Evolutionary conservation across 2,113 vertebrate species (phyloP), one percentile per base, ranked within the genome.

Genomic region (Nibea coibor): DNA sequence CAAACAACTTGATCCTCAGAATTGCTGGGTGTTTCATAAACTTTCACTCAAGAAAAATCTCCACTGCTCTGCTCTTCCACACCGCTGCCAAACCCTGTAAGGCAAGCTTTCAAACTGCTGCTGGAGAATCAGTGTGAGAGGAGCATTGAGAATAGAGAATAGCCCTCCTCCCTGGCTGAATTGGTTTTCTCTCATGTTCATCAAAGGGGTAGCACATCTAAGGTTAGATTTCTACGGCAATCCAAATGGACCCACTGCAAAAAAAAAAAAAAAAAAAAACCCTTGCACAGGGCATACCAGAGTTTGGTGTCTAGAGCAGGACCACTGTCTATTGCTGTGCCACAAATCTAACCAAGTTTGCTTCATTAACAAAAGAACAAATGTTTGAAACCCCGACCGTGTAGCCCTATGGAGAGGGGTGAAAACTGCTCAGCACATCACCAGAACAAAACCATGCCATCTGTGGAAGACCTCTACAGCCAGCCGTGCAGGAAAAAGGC

Each of bases 181-280:
- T 79, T 87, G 71, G 45, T 81, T 80, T 80, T 89, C 83, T 89
- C 85, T 85, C 78, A 73, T 92, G 75, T 84, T 86, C 80, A 87
- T 90, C 88, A 88, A 81, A 86, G 75, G 72, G 63, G 54, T 14
- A 66, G 39, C 56, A 78, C 48, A 74, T 71, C 80, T 75, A 59
- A 75, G 69, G 71, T 82, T 86, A 48, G 45, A 26, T 39, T 58
- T 75, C 59, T 69, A 31, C 43, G 26, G 72, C 62, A 28, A 73
- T 69, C 22, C n/a, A 80, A 78, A 62, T 63, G 24, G 26, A 58
- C 19, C 56, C 19, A 50, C 19, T 57, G 64, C 24, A 72, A 20
- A 63, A 73, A 14, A 14, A 54, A 70, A 73, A 14, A 14, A 54
- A 70, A 69, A 14, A 20, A 54, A 70, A 69, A 28, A 20, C 42